These are phyloP conservation scores for Cryptoprocta ferox DNA, from an alignment of 2,797 vertebrate species.

Conservation along the genomic window DNA sequence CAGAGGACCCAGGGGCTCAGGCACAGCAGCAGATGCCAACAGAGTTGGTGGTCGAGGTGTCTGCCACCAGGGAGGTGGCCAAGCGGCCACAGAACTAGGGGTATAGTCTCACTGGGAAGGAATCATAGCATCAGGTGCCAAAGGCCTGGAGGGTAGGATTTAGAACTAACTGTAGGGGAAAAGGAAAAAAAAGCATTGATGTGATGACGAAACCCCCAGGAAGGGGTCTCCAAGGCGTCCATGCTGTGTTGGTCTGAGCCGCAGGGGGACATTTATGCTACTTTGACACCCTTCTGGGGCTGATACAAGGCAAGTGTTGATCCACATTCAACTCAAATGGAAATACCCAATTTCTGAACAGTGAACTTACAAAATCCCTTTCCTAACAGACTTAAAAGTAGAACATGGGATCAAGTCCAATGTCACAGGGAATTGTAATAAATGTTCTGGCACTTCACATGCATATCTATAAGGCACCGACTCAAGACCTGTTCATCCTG, in stretches of 20 bases:
- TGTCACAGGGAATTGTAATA: too few relatives aligned
- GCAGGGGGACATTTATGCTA: neutral
- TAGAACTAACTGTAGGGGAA: neutral
- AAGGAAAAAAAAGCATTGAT: accelerated
- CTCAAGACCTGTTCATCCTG: neutral
- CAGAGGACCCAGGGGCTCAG: neutral
- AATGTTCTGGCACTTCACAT: neutral
- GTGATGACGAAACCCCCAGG: neutral
- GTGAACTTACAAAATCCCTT: neutral
- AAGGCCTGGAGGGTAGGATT: neutral
- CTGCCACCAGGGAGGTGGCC: neutral
- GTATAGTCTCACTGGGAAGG: neutral
- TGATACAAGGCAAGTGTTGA: neutral
- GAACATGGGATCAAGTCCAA: neutral
- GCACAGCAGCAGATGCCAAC: neutral
- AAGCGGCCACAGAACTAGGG: neutral
- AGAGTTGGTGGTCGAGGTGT: neutral
- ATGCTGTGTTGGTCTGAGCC: neutral
- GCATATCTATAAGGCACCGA: neutral
- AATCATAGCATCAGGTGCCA: neutral
- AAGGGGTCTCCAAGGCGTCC: too few relatives aligned
- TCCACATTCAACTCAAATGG: neutral
- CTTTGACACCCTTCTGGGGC: too few relatives aligned
- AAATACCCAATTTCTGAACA: neutral
- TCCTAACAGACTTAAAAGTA: neutral